Conservation (phyloP, 2,888 invertebrate species). For the Drosophila leonis region DNA sequence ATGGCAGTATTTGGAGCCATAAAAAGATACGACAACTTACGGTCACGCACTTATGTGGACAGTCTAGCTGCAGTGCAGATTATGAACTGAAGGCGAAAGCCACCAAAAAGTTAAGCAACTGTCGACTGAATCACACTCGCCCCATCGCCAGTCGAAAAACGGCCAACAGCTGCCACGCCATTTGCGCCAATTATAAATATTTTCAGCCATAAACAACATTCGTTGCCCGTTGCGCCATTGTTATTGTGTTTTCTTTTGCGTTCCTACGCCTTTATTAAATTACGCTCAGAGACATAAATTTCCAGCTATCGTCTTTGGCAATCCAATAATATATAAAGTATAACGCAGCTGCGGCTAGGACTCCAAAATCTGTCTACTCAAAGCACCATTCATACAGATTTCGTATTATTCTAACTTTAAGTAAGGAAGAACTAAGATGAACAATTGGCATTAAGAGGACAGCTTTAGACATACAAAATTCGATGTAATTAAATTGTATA, state of each 20-base stretch:
- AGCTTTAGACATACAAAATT: background rate
- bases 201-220: conserved; percentile 75
- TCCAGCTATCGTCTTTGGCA: conserved; percentile 45
- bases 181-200: conserved; percentile 72
- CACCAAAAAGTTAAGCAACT: conserved; percentile 9
- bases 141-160: conserved; percentile 15
- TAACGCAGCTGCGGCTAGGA: conserved; percentile 46
- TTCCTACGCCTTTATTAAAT: conserved; percentile 66
- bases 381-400: conserved; percentile 11
- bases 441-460: background rate
- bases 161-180: conserved; percentile 56
- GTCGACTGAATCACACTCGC: background rate
- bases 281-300: conserved; percentile 67
- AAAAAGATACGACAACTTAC: conserved; percentile 53
- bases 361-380: conserved; percentile 25
- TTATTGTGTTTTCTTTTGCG: conserved; percentile 31
- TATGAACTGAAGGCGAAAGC: conserved; percentile 35
- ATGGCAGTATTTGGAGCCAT: conserved; percentile 23
- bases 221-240: conserved; percentile 44
- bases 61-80: conserved; percentile 38
- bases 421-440: background rate
- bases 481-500: background rate
- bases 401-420: background rate
- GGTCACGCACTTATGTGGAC: conserved; percentile 39
- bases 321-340: conserved; percentile 67